These are phyloP conservation scores for Astatotilapia flaviijosephi DNA, from an alignment of 2,113 vertebrate genomes.

Conservation along the genomic window DNA sequence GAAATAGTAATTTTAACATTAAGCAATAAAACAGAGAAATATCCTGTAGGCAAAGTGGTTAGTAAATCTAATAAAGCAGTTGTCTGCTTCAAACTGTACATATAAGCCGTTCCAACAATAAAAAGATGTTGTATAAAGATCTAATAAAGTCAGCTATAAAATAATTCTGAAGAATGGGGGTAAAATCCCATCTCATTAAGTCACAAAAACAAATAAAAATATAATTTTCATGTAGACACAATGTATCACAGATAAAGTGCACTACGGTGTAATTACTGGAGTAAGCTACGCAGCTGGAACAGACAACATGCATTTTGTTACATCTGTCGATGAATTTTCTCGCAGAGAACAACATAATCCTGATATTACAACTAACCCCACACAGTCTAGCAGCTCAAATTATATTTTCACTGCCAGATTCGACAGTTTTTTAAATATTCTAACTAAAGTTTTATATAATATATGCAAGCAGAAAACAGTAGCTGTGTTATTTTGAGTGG, in stretches of 20 bases:
- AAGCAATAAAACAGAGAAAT: neutral
- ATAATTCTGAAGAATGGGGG: neutral
- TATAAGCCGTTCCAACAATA: neutral
- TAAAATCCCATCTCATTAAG: neutral
- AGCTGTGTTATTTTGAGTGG: neutral
- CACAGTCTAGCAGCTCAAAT: neutral
- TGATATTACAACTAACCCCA: neutral
- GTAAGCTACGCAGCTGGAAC: neutral
- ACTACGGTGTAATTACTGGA: neutral
- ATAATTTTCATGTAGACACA: neutral
- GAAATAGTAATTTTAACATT: neutral
- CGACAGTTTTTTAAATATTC: neutral
- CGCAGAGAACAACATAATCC: neutral
- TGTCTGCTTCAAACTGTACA: neutral
- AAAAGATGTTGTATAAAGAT: neutral
- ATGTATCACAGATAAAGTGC: neutral
- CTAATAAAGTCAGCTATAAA: neutral
- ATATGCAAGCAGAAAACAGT: neutral
- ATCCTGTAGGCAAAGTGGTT: neutral
- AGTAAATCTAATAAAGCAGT: neutral
- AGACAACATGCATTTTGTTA: neutral
- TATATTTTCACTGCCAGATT: neutral
- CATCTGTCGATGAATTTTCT: neutral
- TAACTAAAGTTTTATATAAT: neutral
- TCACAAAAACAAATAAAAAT: neutral